Base-by-base conservation (phyloP, 2,797 vertebrate genomes). In the Labroides dimidiatus region DNA sequence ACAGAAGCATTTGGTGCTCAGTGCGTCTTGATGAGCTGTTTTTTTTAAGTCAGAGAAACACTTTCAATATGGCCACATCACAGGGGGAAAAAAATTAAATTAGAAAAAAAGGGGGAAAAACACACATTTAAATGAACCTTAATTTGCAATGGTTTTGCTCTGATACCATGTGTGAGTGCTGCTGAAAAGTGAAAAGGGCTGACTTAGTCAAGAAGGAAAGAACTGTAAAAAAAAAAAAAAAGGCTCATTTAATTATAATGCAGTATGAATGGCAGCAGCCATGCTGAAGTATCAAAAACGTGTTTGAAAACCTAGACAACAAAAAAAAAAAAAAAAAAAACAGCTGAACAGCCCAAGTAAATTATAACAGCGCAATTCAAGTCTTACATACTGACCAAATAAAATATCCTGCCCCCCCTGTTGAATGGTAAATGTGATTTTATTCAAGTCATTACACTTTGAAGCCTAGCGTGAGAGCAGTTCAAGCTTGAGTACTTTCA, bases 401-500 rank as follows among this genome's bases (percentile, higher is more conserved):
- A 88, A 86, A 90, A 78, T 83, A 80, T 53, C 87, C 87, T 43
- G 78, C 87, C 30, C 64, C 53, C 82, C 83, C 76, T 64, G 81
- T 86, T 90, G 73, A 83, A 90, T 87, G 89, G 77, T 91, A 91
- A 93, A 85, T 91, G 77, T 88, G 84, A 89, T 91, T 94, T 94
- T 93, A 94, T 93, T 93, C 69, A 90, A 86, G 86, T 89, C 76
- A 91, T 78, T 91, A 92, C 90, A 92, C 84, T 79, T 58, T 83
- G 77, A 89, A 89, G 66, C 75, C 84, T 82, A 80, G 52, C 42
- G 84, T 79, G 62, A 55, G 30, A 42, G 61, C 65, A 64, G 58
- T 67, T 81, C 47, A 80, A 77, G 56, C 60, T 69, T 54, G 54
- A 72, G 82, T 20, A 52, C 39, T 47, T 10, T 1, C 59, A 65